Conservation (phyloP, 2,113 vertebrate species). For the Isurus oxyrinchus region DNA sequence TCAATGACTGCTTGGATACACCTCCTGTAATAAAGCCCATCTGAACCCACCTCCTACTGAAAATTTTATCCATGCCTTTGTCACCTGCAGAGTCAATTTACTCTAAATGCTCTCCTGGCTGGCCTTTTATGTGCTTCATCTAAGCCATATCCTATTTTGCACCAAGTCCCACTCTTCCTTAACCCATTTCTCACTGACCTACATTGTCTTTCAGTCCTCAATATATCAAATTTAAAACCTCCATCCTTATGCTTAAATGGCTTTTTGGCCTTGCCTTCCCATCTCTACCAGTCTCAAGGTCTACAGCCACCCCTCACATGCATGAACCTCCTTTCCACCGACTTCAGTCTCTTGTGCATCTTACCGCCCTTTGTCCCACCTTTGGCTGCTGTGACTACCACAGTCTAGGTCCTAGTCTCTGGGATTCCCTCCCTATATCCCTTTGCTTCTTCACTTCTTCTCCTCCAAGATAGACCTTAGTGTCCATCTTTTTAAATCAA, state of each 20-base stretch:
- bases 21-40: neutral
- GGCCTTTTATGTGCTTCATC: neutral
- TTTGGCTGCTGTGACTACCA: neutral
- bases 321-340: neutral
- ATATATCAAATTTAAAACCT: neutral
- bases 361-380: neutral
- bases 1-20: neutral
- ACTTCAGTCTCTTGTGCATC: neutral
- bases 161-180: neutral
- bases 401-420: neutral
- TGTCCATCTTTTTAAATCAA: neutral
- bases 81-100: neutral
- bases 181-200: neutral
- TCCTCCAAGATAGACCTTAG: neutral
- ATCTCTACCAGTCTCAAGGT: neutral
- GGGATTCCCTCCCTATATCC: neutral
- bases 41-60: neutral
- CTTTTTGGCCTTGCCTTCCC: neutral
- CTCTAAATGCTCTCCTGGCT: neutral
- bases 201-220: neutral
- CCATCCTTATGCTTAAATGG: neutral
- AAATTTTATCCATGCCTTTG: neutral
- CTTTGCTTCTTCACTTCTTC: neutral
- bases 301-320: neutral
- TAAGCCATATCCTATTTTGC: neutral